These are phyloP conservation scores for Cephalopachus bancanus DNA, from an alignment of 2,797 vertebrate genomes.

Conservation along the genomic window DNA sequence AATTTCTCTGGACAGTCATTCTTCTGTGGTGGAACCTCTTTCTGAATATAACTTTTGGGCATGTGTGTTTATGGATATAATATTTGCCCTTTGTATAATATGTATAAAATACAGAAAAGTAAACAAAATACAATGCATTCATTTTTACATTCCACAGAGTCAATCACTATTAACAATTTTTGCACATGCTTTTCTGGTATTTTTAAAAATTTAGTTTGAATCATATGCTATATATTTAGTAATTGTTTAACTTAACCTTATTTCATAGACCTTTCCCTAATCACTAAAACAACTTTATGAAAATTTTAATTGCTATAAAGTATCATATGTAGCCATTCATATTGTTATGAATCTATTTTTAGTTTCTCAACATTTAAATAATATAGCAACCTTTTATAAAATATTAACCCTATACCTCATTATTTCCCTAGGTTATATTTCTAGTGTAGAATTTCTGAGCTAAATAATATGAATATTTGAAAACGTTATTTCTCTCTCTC, in stretches of 20 bases:
- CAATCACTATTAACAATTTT: not conserved
- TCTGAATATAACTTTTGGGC: not conserved
- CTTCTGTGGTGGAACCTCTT: not conserved
- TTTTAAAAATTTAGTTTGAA: not conserved
- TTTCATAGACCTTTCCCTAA: not conserved
- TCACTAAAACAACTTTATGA: not conserved
- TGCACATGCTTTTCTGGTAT: not conserved
- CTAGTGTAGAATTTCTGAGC: not conserved
- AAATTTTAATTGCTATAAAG: slow-evolving; percentile 6
- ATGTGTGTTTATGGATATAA: not conserved
- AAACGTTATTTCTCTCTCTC: not conserved
- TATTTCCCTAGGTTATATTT: slow-evolving; percentile 28
- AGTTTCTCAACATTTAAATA: slow-evolving; percentile 38
- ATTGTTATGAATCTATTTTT: slow-evolving; percentile 25
- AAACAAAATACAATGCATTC: not conserved
- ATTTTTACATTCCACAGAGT: not conserved
- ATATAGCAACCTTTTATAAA: not conserved
- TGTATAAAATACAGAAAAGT: not conserved
- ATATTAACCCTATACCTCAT: not conserved
- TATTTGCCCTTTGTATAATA: not conserved
- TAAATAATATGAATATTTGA: not conserved
- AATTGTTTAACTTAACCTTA: not conserved
- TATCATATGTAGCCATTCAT: not conserved
- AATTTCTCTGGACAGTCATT: not conserved
- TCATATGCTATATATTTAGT: not conserved